Base-by-base conservation (phyloP, 1,140 invertebrate species). In the Drosophila serrata region DNA sequence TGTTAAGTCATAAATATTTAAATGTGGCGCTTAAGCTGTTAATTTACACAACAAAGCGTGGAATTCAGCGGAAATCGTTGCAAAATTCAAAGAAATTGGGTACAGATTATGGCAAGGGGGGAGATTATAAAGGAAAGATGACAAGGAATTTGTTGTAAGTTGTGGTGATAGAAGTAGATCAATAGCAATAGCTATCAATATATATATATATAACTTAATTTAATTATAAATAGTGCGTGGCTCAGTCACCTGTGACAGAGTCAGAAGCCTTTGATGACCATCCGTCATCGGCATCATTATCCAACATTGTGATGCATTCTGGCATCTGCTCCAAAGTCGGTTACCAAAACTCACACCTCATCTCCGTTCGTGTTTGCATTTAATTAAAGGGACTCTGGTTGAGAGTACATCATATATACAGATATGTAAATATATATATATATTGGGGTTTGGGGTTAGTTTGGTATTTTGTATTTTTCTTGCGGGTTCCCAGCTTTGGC, bases 11-110 rank as follows among this genome's bases (percentile, higher is more conserved):
- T 82, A 79, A 86, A 87, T 87, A 87, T 87, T 79, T 75, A 82
- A 87, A 87, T 87, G 82, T 86, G 82, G 82, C 82, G 82, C 82
- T 86, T 87, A 79, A 87, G 65, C 85, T 79, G 65, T 64, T 87
- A 75, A 86, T 87, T 82, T 79, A 76, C 74, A 80, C 64, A 61
- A 61, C 48, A 75, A 62, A 65, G 53, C 51, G 29, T 15, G 43
- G 27, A 40, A 59, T 79, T 76, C 80, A 68, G 24, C 74, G 75
- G 79, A 87, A 82, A 87, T 62, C 64, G 62, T 87, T 79, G 75
- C 65, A 35, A 76, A 87, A 79, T 86, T 86, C 65, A 58, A 75
- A 60, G 79, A 87, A 81, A 43, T 59, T 35, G n/a, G 56, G 43
- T 42, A 31, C 43, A 15, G 48, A 49, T 72, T 29, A 43, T 15